Evolutionary conservation across 2,888 invertebrate genomes (phyloP), one percentile per base, ranked within the genome.

Genomic region (Blomia tropicalis): DNA sequence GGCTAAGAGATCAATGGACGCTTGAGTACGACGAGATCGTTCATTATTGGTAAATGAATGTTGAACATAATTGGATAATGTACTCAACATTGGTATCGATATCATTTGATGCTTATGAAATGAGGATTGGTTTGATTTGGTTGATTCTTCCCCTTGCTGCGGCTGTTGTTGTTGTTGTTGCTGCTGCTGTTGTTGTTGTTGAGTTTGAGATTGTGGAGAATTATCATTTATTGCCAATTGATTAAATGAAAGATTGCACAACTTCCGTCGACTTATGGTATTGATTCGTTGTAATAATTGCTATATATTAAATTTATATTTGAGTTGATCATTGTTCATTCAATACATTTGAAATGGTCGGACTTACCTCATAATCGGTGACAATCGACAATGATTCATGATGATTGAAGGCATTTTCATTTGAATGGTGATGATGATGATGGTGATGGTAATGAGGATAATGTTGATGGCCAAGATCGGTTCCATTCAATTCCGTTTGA

Each of bases 1-100:
- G 51, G 86, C 85, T 3, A 85, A 83, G 69, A 87, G 79, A 72
- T 87, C 87, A 44, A 84, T 82, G 70, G 59, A 47, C 43, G 43
- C 58, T 44, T 44, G 27, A 4, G 58, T 58, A 22, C 43, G 43
- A 29, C 31, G 29, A 47, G 19, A 62, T 47, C 41, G 58, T 27
- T 29, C 44, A 36, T 62, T 59, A 17, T 58, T 51, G 22, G 30
- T 62, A 1, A 62, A 58, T 22, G 58, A 31, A 19, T 58, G 22
- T 1, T 27, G 32, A 17, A 62, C 1, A 27, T 29, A 58, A 14
- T n/a, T 2, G 11, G 43, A 29, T n/a, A 30, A 44, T 41, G 41
- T 31, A n/a, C 29, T 23, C 2, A 23, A 36, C 41, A 62, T 25
- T 29, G 23, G 1, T 17, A 58, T n/a, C 19, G 36, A 23, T 1